Evolutionary conservation across 2,797 vertebrate species (phyloP).

Genomic region (Oryzias dopingdopingensis): DNA sequence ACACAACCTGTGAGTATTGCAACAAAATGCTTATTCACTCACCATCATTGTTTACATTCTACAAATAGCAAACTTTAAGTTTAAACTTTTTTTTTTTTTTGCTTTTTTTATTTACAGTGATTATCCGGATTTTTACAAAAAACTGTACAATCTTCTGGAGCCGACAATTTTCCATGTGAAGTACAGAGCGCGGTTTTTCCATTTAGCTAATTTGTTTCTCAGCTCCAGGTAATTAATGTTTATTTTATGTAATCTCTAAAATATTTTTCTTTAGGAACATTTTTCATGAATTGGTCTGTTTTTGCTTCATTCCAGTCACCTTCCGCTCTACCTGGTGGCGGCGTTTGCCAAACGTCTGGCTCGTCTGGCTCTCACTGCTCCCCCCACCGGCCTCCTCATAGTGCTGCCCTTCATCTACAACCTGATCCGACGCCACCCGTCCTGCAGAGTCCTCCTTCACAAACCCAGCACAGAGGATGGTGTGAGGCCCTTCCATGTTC

Average conservation of each 20-base stretch:
- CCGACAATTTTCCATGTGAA: conserved; percentile 91
- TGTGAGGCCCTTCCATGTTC: conserved; percentile 23
- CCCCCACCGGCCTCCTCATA: conserved; percentile 86
- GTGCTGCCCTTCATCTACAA: conserved; percentile 92
- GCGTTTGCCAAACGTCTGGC: conserved; percentile 92
- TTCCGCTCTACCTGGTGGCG: conserved; percentile 91
- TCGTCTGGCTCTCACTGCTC: conserved; percentile 86
- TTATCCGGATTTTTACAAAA: conserved; percentile 95
- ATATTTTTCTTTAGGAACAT: background rate
- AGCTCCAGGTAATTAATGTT: conserved; percentile 86
- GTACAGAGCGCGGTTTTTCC: conserved; percentile 93
- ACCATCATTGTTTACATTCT: background rate
- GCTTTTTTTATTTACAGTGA: conserved; percentile 74
- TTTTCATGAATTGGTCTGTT: background rate
- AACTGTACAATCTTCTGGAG: conserved; percentile 91
- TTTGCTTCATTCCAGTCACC: conserved; percentile 76
- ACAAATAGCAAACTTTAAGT: too few relatives aligned
- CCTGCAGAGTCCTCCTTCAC: conserved; percentile 87
- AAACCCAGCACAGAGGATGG: conserved; percentile 74
- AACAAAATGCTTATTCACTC: accelerated
- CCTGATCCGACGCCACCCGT: conserved; percentile 89
- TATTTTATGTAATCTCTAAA: background rate
- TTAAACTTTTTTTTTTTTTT: background rate
- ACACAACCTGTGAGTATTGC: conserved; percentile 91
- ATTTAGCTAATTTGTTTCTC: conserved; percentile 87